A percentile compares a stretch with the other conserved stretches of the same genome.
phyloP scores from a whole-genome alignment of 2,888 invertebrate species.

The Aphidius colemani region DNA sequence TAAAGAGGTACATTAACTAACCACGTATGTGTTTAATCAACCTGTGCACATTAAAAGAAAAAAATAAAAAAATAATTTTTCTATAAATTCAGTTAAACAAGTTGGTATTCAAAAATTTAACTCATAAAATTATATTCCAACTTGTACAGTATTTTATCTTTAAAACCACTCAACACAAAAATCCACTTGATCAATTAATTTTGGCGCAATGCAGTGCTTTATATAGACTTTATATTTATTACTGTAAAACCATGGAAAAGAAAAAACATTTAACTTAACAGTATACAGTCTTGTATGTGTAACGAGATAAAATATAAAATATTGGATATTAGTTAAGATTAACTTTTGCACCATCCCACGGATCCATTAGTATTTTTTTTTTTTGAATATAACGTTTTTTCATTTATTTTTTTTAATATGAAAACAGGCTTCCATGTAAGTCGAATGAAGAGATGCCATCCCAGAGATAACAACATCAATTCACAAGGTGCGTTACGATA shows the following conservation, averaged over 20 bases:
- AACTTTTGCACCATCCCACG: conserved; percentile 36
- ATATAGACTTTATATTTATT: neutral
- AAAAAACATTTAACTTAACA: neutral
- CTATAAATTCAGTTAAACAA: conserved; percentile 15
- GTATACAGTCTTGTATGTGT: conserved; percentile 9
- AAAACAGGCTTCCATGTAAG: too few relatives aligned
- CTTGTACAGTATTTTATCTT: too few relatives aligned
- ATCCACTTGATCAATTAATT: conserved; percentile 35
- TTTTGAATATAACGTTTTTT: conserved; percentile 10
- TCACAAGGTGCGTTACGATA: conserved; percentile 48
- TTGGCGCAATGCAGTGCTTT: conserved; percentile 22
- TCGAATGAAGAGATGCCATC: conserved; percentile 31
- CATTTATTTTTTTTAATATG: conserved; percentile 1
- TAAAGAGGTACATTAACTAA: conserved; percentile 7
- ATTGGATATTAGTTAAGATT: conserved; percentile 55
- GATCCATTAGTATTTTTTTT: conserved; percentile 36
- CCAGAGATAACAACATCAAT: conserved; percentile 35
- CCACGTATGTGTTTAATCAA: conserved; percentile 17
- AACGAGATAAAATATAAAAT: conserved; percentile 42
- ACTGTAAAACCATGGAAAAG: too few relatives aligned
- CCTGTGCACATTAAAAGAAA: neutral
- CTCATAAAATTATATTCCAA: too few relatives aligned
- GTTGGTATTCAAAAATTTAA: neutral
- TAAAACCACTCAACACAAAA: conserved; percentile 3
- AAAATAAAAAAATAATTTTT: conserved; percentile 12